A percentile compares a stretch with the other conserved stretches of the same genome.
phyloP scores from a whole-genome alignment of 1,140 invertebrate species.

The Neodiprion pinetum region DNA sequence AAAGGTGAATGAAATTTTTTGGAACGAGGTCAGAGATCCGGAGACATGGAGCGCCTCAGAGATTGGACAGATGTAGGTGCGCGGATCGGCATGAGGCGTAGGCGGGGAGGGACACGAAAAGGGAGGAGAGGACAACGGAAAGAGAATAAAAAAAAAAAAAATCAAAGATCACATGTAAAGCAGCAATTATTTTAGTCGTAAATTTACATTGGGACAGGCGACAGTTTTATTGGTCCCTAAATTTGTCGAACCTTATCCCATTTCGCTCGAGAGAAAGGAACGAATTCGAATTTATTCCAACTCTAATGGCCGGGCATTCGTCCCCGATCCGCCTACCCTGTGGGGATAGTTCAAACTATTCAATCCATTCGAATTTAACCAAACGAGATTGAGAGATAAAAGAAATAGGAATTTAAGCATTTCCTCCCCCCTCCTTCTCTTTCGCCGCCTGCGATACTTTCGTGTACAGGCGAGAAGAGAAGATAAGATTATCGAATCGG shows the following conservation, averaged over 20 bases:
- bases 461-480: background rate
- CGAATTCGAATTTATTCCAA: conserved; percentile 16
- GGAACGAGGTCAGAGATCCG: background rate
- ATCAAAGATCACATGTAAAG: background rate
- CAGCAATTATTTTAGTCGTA: conserved; percentile 5
- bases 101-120: background rate
- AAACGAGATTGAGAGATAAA: conserved; percentile 27
- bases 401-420: conserved; percentile 29
- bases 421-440: background rate
- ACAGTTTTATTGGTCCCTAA: conserved; percentile 7
- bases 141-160: background rate
- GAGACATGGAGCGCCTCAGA: no score
- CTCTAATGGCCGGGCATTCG: conserved; percentile 13
- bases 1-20: background rate
- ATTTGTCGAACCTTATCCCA: background rate
- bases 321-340: conserved; percentile 7
- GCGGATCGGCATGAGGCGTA: background rate
- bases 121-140: background rate
- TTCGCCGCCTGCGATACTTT: background rate
- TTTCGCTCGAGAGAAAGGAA: conserved; percentile 39
- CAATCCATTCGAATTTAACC: conserved; percentile 8
- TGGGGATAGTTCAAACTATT: conserved; percentile 24
- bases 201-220: conserved; percentile 7
- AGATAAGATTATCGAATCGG: no score
- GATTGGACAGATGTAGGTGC: no score